A percentile compares a stretch with the other conserved stretches of the same genome.
Evolutionary conservation across 2,113 vertebrate species (phyloP).

Genomic region (Clarias batrachus): DNA sequence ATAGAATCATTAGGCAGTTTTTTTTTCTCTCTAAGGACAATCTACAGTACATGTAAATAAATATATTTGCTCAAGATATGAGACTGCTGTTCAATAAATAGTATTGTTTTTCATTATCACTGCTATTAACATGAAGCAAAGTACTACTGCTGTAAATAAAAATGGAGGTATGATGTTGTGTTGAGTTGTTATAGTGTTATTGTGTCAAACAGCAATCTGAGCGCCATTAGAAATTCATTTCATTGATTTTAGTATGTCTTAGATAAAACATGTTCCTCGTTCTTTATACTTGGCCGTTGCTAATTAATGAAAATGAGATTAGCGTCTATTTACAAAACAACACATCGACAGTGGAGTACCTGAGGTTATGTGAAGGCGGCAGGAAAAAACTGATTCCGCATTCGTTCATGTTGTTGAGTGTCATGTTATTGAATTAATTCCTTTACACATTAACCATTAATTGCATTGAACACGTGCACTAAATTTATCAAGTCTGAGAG

Average conservation of each 20-base stretch:
- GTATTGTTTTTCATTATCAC: constrained; percentile 22
- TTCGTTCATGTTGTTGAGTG: neutral
- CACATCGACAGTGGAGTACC: constrained; percentile 63
- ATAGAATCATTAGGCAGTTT: neutral
- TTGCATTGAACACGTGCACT: neutral
- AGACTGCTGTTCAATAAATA: neutral
- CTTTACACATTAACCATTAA: neutral
- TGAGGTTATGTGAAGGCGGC: constrained; percentile 61
- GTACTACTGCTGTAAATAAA: constrained; percentile 21
- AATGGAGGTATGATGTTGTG: constrained; percentile 64
- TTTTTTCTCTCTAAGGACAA: neutral
- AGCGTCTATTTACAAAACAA: constrained; percentile 67
- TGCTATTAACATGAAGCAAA: constrained; percentile 44
- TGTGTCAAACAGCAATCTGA: constrained; percentile 56
- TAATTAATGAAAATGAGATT: constrained; percentile 77
- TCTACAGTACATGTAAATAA: neutral
- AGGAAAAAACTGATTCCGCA: constrained; percentile 61
- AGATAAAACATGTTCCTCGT: constrained; percentile 63
- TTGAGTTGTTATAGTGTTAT: constrained; percentile 56
- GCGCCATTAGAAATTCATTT: constrained; percentile 66
- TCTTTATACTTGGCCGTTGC: constrained; percentile 64
- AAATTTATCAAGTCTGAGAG: neutral
- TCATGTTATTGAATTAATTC: neutral
- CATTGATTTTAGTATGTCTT: constrained; percentile 64
- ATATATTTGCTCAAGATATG: neutral